These are phyloP conservation scores for Pharmacophagus antenor DNA, from an alignment of 2,888 invertebrate species.

Conservation along the genomic window DNA sequence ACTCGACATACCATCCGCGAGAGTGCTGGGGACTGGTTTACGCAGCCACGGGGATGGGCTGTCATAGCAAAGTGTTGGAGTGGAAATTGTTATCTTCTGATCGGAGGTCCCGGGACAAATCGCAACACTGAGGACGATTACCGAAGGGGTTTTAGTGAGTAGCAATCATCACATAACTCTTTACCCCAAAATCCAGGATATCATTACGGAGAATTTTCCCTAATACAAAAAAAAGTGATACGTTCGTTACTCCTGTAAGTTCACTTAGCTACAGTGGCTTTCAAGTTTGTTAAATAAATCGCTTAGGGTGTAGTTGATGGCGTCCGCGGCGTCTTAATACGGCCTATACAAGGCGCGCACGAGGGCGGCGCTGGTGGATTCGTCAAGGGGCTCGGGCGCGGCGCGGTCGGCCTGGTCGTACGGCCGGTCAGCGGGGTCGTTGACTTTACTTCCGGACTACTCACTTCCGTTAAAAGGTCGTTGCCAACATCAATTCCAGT, in stretches of 20 bases:
- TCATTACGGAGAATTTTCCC: no score
- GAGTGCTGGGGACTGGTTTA: no score
- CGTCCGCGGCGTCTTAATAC: slow-evolving; percentile 54
- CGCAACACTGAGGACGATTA: no score
- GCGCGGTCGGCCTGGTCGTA: slow-evolving; percentile 58
- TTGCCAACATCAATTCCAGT: background rate
- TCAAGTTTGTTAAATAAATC: background rate
- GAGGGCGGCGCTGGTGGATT: slow-evolving; percentile 60
- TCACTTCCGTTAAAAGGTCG: slow-evolving; percentile 62
- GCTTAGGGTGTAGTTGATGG: slow-evolving; percentile 65
- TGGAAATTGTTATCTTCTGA: no score
- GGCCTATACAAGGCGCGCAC: slow-evolving; percentile 58
- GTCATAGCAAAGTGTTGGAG: no score
- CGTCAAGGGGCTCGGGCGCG: slow-evolving; percentile 56
- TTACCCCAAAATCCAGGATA: no score
- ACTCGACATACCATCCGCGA: no score
- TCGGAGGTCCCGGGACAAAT: no score
- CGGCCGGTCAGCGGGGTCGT: slow-evolving; percentile 63
- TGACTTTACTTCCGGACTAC: slow-evolving; percentile 65
- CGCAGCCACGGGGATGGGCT: no score
- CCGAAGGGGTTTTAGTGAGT: no score
- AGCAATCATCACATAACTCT: no score
- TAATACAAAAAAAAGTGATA: background rate
- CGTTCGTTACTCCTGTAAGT: background rate
- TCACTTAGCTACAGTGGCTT: background rate